phyloP scores from a whole-genome alignment of 2,888 invertebrate species.

The Sarcophaga carnaria region DNA sequence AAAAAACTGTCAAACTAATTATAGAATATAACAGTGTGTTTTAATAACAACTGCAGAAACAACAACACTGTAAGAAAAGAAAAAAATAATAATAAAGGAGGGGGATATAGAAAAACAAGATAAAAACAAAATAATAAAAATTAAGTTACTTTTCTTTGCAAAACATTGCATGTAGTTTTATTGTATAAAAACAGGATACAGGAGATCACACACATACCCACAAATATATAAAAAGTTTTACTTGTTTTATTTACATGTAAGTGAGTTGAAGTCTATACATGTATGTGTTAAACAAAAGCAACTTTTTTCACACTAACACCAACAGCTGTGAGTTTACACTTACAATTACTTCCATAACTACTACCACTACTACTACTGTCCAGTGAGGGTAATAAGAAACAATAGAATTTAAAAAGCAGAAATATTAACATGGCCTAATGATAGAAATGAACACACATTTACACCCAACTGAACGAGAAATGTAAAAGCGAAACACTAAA shows the following conservation, averaged over 20 bases:
- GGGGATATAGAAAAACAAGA: conserved; percentile 26
- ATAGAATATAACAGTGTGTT: conserved; percentile 52
- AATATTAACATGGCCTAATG: conserved; percentile 52
- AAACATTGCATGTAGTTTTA: conserved; percentile 21
- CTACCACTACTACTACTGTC: no score
- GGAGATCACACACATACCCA: neutral
- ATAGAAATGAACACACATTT: conserved; percentile 47
- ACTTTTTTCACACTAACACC: conserved; percentile 40
- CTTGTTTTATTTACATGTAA: neutral
- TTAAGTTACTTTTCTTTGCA: conserved; percentile 9
- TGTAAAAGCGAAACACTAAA: neutral
- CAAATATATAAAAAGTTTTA: conserved; percentile 34
- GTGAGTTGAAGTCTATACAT: neutral
- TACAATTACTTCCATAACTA: conserved; percentile 1
- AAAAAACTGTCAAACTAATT: conserved; percentile 57
- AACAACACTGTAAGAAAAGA: no score
- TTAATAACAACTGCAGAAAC: conserved; percentile 18
- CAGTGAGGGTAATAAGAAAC: neutral
- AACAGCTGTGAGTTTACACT: conserved; percentile 54
- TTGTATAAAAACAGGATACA: conserved; percentile 5
- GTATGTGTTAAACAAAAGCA: conserved; percentile 18
- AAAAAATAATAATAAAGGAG: conserved; percentile 8
- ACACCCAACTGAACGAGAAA: neutral
- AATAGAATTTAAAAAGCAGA: neutral
- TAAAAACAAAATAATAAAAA: conserved; percentile 36